phyloP scores from a whole-genome alignment of 2,888 invertebrate genomes.

The Gastracanthus pulcherrimus region DNA sequence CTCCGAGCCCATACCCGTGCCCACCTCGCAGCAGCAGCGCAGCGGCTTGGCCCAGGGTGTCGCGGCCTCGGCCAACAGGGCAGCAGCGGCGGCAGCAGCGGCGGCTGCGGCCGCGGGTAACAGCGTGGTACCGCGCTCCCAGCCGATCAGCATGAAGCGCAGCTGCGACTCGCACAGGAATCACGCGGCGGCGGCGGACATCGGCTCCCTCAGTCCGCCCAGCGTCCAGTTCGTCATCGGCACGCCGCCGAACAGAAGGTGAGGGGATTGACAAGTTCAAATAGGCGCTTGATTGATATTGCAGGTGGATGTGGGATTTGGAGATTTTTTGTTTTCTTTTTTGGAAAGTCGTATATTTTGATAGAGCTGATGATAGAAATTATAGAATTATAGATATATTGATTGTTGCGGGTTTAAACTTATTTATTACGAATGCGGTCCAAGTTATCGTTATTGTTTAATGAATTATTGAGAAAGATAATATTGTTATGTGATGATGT shows the following conservation, averaged over 20 bases:
- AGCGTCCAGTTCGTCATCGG: constrained; percentile 92
- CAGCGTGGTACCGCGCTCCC: constrained; percentile 86
- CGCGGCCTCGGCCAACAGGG: constrained; percentile 7
- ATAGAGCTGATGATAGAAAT: too few relatives aligned
- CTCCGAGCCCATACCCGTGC: constrained; percentile 88
- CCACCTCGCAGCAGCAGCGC: constrained; percentile 78
- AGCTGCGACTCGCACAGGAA: constrained; percentile 83
- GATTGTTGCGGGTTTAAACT: too few relatives aligned
- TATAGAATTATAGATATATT: too few relatives aligned
- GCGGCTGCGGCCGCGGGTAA: constrained; percentile 65
- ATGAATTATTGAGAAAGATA: too few relatives aligned
- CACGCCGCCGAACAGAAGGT: constrained; percentile 87
- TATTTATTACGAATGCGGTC: too few relatives aligned
- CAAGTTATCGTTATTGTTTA: too few relatives aligned
- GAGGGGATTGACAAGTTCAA: too few relatives aligned
- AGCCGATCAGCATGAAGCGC: constrained; percentile 91
- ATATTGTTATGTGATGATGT: too few relatives aligned
- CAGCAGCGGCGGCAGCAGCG: constrained; percentile 40
- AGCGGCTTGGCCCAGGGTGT: constrained; percentile 49
- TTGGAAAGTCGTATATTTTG: too few relatives aligned
- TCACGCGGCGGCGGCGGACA: constrained; percentile 82
- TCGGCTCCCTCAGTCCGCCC: constrained; percentile 95
- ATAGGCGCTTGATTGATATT: constrained; percentile 70
- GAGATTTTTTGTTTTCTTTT: too few relatives aligned
- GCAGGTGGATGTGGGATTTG: too few relatives aligned